These are phyloP conservation scores for Melangyna quadrimaculata DNA, from an alignment of 2,888 invertebrate genomes.

Conservation along the genomic window DNA sequence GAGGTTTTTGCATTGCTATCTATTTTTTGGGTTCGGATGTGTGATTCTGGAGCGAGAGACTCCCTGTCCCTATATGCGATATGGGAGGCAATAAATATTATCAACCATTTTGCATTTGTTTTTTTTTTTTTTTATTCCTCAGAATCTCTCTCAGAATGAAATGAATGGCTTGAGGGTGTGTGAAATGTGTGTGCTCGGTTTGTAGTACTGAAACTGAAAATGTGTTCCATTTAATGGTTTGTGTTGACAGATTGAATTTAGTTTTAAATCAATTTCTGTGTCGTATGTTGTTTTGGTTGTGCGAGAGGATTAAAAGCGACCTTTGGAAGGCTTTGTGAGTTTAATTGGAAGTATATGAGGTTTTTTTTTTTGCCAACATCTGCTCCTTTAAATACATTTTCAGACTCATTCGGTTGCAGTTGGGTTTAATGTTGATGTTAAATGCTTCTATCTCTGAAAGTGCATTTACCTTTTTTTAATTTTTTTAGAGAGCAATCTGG, in stretches of 20 bases:
- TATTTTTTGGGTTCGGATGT: background rate
- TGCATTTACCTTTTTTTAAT: background rate
- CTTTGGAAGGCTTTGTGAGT: conserved; percentile 22
- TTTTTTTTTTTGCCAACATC: conserved; percentile 28
- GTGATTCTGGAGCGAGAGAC: background rate
- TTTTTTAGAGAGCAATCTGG: background rate
- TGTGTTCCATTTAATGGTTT: conserved; percentile 58
- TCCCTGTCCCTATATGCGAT: conserved; percentile 27
- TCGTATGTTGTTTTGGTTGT: conserved; percentile 30
- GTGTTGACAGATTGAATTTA: conserved; percentile 71
- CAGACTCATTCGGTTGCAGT: background rate
- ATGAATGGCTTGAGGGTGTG: conserved; percentile 26
- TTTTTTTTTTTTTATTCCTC: background rate
- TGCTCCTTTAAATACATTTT: background rate
- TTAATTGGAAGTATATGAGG: conserved; percentile 28
- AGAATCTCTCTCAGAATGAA: conserved; percentile 4
- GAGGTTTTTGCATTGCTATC: conserved; percentile 33
- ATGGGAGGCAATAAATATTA: conserved; percentile 64
- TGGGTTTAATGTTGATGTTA: background rate
- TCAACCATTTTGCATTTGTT: conserved; percentile 44
- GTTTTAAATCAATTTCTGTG: conserved; percentile 58
- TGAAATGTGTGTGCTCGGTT: conserved; percentile 10
- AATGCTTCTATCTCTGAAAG: background rate
- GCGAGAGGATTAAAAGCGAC: background rate
- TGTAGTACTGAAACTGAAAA: background rate